Percentiles rank a stretch among this genome's conserved stretches.
These are phyloP conservation scores for Pseudococcus jackbeardsleyi DNA, from an alignment of 2,888 invertebrate species.

Conservation along the genomic window DNA sequence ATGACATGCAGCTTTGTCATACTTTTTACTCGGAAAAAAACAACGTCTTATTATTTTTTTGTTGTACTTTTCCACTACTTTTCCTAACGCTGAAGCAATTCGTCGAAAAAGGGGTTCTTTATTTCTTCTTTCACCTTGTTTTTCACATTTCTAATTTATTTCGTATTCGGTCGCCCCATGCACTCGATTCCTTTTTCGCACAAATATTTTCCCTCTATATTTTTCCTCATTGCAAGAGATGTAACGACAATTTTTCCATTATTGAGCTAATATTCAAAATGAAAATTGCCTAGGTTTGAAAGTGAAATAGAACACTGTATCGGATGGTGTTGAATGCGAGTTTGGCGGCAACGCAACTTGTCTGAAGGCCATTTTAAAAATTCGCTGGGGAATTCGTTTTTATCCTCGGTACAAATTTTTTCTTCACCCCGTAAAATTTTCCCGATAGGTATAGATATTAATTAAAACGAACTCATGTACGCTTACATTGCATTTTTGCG, in stretches of 20 bases:
- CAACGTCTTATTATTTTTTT: slow-evolving; percentile 55
- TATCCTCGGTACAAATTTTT: too few relatives aligned
- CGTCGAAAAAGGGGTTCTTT: background rate
- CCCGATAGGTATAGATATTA: too few relatives aligned
- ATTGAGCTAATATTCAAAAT: too few relatives aligned
- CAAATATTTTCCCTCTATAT: background rate
- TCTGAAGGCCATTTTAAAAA: too few relatives aligned
- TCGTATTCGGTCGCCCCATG: background rate
- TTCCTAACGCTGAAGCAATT: slow-evolving; percentile 32
- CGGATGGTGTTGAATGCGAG: too few relatives aligned
- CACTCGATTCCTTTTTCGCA: background rate
- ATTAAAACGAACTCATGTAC: too few relatives aligned
- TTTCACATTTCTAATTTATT: slow-evolving; percentile 50
- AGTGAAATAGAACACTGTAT: too few relatives aligned
- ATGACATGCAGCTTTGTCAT: slow-evolving; percentile 63
- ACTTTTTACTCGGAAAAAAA: slow-evolving; percentile 31
- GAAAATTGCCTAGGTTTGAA: too few relatives aligned
- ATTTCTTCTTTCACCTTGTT: background rate
- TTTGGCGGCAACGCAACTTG: too few relatives aligned
- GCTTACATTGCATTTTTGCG: too few relatives aligned
- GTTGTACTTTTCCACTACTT: background rate
- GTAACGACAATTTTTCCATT: background rate
- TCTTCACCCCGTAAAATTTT: too few relatives aligned
- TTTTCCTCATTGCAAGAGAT: background rate
- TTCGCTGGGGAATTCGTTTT: too few relatives aligned